Percentiles rank a stretch among this genome's conserved stretches.
Evolutionary conservation across 2,888 invertebrate genomes (phyloP).

Genomic region (Harpalus rufipes): DNA sequence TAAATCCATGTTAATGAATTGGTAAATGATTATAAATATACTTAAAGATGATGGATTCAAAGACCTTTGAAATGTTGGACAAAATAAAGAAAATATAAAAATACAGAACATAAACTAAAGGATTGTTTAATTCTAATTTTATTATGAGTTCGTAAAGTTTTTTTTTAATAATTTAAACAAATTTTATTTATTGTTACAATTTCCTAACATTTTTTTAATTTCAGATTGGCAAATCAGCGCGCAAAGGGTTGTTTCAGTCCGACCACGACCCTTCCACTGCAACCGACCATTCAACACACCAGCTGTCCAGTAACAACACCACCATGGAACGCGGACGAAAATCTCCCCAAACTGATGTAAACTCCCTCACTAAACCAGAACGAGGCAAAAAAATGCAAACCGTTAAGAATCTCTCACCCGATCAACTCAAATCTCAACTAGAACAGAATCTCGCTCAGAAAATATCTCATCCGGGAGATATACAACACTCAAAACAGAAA

Average conservation of each 20-base stretch:
- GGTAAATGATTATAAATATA: too few species aligned
- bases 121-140: too few species aligned
- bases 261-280: conserved; percentile 74
- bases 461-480: conserved; percentile 64
- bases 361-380: conserved; percentile 69
- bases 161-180: too few species aligned
- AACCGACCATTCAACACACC: conserved; percentile 77
- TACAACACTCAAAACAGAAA: conserved; percentile 67
- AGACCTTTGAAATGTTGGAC: too few species aligned
- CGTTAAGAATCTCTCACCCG: conserved; percentile 72
- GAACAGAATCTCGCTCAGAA: conserved; percentile 73
- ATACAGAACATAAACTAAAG: too few species aligned
- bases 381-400: conserved; percentile 69
- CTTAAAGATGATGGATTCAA: too few species aligned
- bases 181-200: background rate
- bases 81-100: too few species aligned
- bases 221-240: conserved; percentile 73
- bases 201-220: conserved; percentile 47
- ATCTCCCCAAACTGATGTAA: conserved; percentile 71
- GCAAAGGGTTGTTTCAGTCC: conserved; percentile 76
- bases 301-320: conserved; percentile 74
- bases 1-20: too few species aligned
- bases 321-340: conserved; percentile 75
- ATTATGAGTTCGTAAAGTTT: too few species aligned
- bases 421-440: conserved; percentile 73